These are phyloP conservation scores for Pelobates fuscus DNA, from an alignment of 2,113 vertebrate species.

Conservation along the genomic window DNA sequence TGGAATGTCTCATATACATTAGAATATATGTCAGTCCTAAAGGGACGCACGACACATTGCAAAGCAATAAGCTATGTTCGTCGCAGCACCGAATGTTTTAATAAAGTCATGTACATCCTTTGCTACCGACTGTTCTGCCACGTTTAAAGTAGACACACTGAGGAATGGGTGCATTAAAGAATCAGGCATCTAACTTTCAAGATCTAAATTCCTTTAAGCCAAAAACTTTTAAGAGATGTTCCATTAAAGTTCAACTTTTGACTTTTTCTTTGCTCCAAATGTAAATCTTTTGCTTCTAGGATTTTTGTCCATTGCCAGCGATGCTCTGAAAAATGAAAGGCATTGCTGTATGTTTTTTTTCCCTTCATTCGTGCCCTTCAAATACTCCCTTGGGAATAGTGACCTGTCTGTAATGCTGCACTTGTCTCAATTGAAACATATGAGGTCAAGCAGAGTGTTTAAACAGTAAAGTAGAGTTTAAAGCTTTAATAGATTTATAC, in stretches of 20 bases:
- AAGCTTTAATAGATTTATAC: conserved; percentile 13
- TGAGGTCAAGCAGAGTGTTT: conserved; percentile 22
- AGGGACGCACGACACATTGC: conserved; percentile 26
- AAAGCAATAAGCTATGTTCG: conserved; percentile 26
- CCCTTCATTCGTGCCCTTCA: conserved; percentile 36
- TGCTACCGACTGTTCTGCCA: conserved; percentile 2
- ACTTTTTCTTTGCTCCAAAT: conserved; percentile 35
- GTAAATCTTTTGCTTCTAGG: conserved; percentile 42
- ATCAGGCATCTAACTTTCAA: conserved; percentile 12
- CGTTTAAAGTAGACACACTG: background rate
- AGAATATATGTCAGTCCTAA: conserved; percentile 26
- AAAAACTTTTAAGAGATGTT: conserved; percentile 35
- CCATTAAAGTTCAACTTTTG: conserved; percentile 41
- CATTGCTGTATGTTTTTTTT: conserved; percentile 20
- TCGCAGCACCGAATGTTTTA: conserved; percentile 24
- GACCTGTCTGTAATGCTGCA: conserved; percentile 31
- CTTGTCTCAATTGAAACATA: conserved; percentile 37
- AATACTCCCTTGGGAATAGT: conserved; percentile 37
- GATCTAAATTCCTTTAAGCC: conserved; percentile 9
- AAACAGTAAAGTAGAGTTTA: conserved; percentile 27
- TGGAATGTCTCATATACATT: conserved; percentile 39
- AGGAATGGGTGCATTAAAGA: conserved; percentile 17
- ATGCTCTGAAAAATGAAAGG: conserved; percentile 29
- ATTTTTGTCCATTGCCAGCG: conserved; percentile 30
- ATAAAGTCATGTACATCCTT: conserved; percentile 33